phyloP scores from a whole-genome alignment of 2,888 invertebrate genomes.

The Oscheius myriophilus region DNA sequence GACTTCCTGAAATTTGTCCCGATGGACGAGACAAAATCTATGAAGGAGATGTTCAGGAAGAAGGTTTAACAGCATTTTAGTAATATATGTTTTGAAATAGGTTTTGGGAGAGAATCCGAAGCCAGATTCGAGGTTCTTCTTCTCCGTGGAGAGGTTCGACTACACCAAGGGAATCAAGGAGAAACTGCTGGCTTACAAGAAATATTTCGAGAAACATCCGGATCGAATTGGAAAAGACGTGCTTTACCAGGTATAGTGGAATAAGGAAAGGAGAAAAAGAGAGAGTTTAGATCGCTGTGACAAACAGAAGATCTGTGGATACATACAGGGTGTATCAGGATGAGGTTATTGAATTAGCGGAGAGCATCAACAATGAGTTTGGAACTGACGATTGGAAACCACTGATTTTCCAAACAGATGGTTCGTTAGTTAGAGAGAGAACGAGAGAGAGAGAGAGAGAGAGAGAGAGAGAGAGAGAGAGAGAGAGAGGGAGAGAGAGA shows the following conservation, averaged over 20 bases:
- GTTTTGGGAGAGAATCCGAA: constrained; percentile 62
- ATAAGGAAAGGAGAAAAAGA: background rate
- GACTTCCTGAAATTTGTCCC: constrained; percentile 68
- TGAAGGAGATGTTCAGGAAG: constrained; percentile 19
- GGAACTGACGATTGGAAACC: constrained; percentile 61
- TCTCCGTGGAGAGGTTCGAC: constrained; percentile 70
- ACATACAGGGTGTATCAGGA: constrained; percentile 70
- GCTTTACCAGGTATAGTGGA: constrained; percentile 58
- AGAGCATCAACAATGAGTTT: constrained; percentile 62
- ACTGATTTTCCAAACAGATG: constrained; percentile 69
- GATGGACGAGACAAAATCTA: constrained; percentile 36
- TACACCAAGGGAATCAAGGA: constrained; percentile 70
- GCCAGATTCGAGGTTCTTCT: constrained; percentile 64
- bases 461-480: background rate
- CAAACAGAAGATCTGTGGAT: constrained; percentile 69
- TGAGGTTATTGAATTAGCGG: constrained; percentile 66
- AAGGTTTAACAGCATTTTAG: background rate
- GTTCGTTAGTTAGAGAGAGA: constrained; percentile 20
- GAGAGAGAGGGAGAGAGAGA: background rate
- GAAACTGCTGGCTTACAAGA: constrained; percentile 65
- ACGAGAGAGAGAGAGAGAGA: background rate
- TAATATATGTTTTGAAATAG: constrained; percentile 32
- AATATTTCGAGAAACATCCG: constrained; percentile 68
- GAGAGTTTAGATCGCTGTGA: constrained; percentile 65
- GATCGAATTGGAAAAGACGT: constrained; percentile 70